Percentiles rank a stretch among this genome's conserved stretches.
Evolutionary conservation across 2,888 invertebrate species (phyloP).

Genomic region (Toxonevra muliebris): DNA sequence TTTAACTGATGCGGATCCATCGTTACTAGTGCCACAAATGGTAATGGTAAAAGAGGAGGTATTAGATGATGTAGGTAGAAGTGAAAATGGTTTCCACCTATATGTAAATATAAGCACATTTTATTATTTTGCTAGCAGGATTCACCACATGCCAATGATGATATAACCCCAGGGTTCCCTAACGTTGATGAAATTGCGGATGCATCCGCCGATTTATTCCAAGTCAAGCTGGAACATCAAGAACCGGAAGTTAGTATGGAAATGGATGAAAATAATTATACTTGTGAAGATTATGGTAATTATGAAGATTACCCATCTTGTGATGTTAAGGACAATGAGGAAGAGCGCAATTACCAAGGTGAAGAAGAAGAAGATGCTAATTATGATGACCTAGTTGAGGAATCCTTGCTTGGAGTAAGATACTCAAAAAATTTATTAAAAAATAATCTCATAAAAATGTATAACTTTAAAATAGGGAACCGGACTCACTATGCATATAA

Average conservation of each 20-base stretch:
- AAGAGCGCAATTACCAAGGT: slow-evolving; percentile 38
- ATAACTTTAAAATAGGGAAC: slow-evolving; percentile 40
- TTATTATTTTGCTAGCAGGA: background rate
- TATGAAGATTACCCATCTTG: slow-evolving; percentile 38
- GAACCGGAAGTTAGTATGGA: slow-evolving; percentile 48
- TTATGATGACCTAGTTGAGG: slow-evolving; percentile 59
- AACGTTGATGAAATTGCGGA: slow-evolving; percentile 38
- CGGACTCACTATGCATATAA: slow-evolving; percentile 57
- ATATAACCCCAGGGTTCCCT: slow-evolving; percentile 26
- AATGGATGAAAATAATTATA: slow-evolving; percentile 31
- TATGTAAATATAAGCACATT: background rate
- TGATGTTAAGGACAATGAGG: slow-evolving; percentile 45
- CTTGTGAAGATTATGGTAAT: slow-evolving; percentile 38
- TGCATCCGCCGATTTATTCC: slow-evolving; percentile 22
- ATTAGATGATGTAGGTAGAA: slow-evolving; percentile 35
- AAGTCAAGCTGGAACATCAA: slow-evolving; percentile 50
- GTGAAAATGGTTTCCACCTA: background rate
- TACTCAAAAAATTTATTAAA: slow-evolving; percentile 17
- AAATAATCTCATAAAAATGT: background rate
- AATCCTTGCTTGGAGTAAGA: slow-evolving; percentile 54
- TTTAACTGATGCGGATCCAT: slow-evolving; percentile 52
- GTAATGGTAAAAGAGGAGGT: slow-evolving; percentile 51
- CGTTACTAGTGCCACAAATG: slow-evolving; percentile 55
- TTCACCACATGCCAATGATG: slow-evolving; percentile 5
- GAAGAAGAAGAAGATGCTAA: slow-evolving; percentile 46